Evolutionary conservation across 2,113 vertebrate species (phyloP), one percentile per base, ranked within the genome.

Genomic region (Nibea albiflora): DNA sequence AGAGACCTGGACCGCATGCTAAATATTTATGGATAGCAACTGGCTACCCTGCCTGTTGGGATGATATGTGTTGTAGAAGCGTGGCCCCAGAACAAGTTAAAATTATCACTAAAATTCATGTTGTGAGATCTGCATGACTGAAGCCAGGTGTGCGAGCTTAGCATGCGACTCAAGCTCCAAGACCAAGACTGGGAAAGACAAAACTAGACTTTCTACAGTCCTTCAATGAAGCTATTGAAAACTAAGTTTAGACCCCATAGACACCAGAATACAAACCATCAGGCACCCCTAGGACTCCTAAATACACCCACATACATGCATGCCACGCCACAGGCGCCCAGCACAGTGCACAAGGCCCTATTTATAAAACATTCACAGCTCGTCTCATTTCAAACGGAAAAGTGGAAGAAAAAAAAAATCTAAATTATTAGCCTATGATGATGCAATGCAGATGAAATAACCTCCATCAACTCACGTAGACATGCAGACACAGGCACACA

Each of bases 391-490:
- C 87, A 92, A 90, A 93, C 89, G 73, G 61, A 89, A 93, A 94
- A 90, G 87, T 85, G 53, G 12, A 63, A 58, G 58, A 39, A 70
- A 85, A 89, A 77, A 83, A 79, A 90, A 85, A 77, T 77, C 71
- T 12, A 86, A 92, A 93, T 92, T 78, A 90, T 91, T 85, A 80
- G 85, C 83, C 78, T n/a, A 47, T 75, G 87, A 92, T 95, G 95
- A 95, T 93, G 94, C 93, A 95, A 95, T 81, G 52, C 70, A 90
- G 84, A 92, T 93, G 95, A 94, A 95, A 95, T 91, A 73, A 88
- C 82, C 73, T 78, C 83, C 89, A 87, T 83, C 89, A 88, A 81
- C 82, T 83, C 84, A 64, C 76, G 19, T 62, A n/a, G 62, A 31
- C 44, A 72, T 24, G 12, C 81, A 78, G 39, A 52, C 61, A 56